Base-by-base conservation (phyloP, 2,888 invertebrate genomes). In the Tiliacea citrago region DNA sequence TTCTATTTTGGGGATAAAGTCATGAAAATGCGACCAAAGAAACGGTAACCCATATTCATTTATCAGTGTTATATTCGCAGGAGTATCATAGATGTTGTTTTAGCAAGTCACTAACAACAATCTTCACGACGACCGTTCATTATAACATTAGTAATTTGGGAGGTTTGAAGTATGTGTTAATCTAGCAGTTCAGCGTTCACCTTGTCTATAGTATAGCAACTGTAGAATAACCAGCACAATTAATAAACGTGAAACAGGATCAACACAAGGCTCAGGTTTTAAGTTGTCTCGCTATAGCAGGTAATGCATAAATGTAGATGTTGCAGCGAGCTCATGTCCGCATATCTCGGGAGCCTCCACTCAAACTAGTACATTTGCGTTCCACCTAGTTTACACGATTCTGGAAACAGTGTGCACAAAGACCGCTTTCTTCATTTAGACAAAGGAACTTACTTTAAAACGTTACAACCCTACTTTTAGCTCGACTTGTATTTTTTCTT, bases 231-330 rank as follows among this genome's bases (percentile, higher is more conserved):
- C 4, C 10, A 29, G 16, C 24, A n/a, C 16, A 6, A 29, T 45
- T n/a, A 51, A 6, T 55, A 39, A 55, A 53, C 3, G 1, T 21
- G 5, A 21, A 45, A 47, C 16, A 16, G 29, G 0, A 57, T 35
- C n/a, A 24, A 45, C n/a, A 35, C 5, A 55, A 13, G 16, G 21
- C 12, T 45, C 29, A 9, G 29, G 24, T 51, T 68, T 47, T 13
- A 21, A 76, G 57, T 45, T 12, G 65, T 18, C 24, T 18, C 6
- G 3, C 45, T 76, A 68, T 55, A 70, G n/a, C 65, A 72, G 62
- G 75, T 79, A 73, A 68, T 79, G 57, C 53, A 70, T 81, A 62
- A 74, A 82, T 74, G 68, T 55, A 78, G 78, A 68, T 55, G 69
- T 60, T 58, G 47, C 21, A 42, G 62, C 35, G 18, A 55, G 67